Evolutionary conservation across 37 sponge, comb jelly and placozoan genomes (phyloP).

Genomic region (Crambe crambe): DNA sequence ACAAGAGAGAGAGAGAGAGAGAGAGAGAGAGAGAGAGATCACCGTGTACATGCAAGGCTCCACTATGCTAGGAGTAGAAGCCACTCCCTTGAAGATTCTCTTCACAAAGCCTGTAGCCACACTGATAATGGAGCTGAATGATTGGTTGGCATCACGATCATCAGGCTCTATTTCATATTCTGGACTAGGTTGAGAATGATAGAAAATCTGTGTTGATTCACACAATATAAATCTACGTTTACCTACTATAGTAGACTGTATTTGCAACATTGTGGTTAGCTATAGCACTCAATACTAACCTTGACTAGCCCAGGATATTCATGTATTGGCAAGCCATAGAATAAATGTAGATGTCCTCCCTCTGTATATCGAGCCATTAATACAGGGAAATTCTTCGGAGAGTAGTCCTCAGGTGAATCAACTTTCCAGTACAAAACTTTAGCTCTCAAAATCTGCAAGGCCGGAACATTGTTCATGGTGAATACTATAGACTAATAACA

Average conservation of each 20-base stretch:
- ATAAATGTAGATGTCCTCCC: background rate
- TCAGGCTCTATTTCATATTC: background rate
- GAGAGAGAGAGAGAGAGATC: no score
- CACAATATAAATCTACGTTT: no score
- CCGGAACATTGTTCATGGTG: no score
- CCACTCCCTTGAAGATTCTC: slow-evolving; percentile 19
- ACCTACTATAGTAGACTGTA: no score
- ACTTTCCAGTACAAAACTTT: slow-evolving; percentile 67
- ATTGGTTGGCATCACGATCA: background rate
- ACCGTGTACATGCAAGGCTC: slow-evolving; percentile 69
- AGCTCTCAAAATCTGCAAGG: slow-evolving; percentile 32
- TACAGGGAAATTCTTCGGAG: slow-evolving; percentile 44
- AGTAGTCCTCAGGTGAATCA: slow-evolving; percentile 31
- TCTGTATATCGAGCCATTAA: slow-evolving; percentile 26
- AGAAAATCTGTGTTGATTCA: slow-evolving; percentile 47
- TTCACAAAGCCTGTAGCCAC: background rate
- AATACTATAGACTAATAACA: no score
- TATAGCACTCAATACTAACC: background rate
- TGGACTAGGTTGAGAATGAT: background rate
- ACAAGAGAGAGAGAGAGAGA: no score
- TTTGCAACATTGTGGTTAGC: background rate
- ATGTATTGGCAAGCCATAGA: slow-evolving; percentile 61
- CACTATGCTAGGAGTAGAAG: slow-evolving; percentile 38
- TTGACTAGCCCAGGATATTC: slow-evolving; percentile 11
- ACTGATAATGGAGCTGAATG: background rate